Conservation (phyloP, 2,888 invertebrate genomes). For the Lasioglossum pauxillum region DNA sequence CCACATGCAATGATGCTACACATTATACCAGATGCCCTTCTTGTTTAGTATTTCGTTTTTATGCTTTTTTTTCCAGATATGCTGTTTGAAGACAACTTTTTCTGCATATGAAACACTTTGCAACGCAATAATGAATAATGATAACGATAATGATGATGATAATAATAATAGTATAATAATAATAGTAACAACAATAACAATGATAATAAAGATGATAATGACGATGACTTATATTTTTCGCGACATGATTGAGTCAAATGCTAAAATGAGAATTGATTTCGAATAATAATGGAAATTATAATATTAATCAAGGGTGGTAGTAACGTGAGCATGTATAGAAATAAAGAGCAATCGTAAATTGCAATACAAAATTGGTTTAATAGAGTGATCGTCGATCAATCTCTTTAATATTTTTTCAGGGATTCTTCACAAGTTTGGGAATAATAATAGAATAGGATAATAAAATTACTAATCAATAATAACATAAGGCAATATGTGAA, state of each 20-base stretch:
- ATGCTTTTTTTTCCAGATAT: conserved; percentile 2
- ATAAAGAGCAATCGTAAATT: conserved; percentile 71
- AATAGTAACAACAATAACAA: conserved; percentile 52
- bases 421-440: conserved; percentile 65
- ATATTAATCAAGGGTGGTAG: conserved; percentile 61
- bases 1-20: conserved; percentile 27
- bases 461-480: conserved; percentile 91
- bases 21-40: conserved; percentile 33
- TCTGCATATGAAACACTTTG: conserved; percentile 14
- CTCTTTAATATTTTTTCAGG: conserved; percentile 60
- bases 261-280: conserved; percentile 28
- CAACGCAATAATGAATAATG: conserved; percentile 27
- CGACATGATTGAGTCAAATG: conserved; percentile 3
- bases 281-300: conserved; percentile 47
- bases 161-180: conserved; percentile 51
- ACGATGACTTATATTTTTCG: conserved; percentile 10
- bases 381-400: conserved; percentile 63
- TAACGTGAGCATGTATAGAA: conserved; percentile 66
- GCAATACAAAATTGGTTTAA: conserved; percentile 73
- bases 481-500: conserved; percentile 98
- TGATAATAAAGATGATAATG: conserved; percentile 46
- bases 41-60: not conserved
- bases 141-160: conserved; percentile 44
- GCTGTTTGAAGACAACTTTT: not conserved
- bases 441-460: conserved; percentile 73